A percentile compares a stretch with the other conserved stretches of the same genome.
Evolutionary conservation across 2,888 invertebrate genomes (phyloP).

Genomic region (Charanyca ferruginea): DNA sequence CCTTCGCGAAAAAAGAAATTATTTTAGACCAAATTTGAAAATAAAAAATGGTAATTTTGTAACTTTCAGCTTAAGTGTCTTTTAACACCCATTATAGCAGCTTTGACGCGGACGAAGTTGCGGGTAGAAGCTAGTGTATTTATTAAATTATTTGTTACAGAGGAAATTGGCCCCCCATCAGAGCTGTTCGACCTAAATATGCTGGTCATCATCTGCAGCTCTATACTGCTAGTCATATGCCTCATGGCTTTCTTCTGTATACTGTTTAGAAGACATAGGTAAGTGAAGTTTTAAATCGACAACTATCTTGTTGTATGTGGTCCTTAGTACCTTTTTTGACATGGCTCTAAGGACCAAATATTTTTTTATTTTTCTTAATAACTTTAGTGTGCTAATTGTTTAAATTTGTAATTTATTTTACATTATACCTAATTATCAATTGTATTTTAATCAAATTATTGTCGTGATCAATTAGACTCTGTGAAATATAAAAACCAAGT

Average conservation of each 20-base stretch:
- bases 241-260: conserved; percentile 87
- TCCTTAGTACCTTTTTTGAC: not conserved
- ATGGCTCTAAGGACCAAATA: not conserved
- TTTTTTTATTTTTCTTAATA: not conserved
- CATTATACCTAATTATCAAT: too few species aligned
- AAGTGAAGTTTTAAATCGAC: conserved; percentile 50
- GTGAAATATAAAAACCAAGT: too few species aligned
- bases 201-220: conserved; percentile 89
- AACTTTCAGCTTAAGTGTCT: too few species aligned
- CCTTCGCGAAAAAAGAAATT: too few species aligned
- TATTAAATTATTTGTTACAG: conserved; percentile 71
- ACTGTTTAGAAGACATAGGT: conserved; percentile 85
- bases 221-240: conserved; percentile 84
- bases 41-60: too few species aligned
- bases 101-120: too few species aligned
- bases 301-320: not conserved
- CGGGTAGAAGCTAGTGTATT: not conserved
- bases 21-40: too few species aligned
- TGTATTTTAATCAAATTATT: too few species aligned
- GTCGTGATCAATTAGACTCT: too few species aligned
- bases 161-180: conserved; percentile 88
- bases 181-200: conserved; percentile 87
- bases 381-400: too few species aligned
- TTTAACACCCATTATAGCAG: too few species aligned
- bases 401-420: too few species aligned